Evolutionary conservation across 2,888 invertebrate species (phyloP).

Genomic region (Chaitophorus viminalis): DNA sequence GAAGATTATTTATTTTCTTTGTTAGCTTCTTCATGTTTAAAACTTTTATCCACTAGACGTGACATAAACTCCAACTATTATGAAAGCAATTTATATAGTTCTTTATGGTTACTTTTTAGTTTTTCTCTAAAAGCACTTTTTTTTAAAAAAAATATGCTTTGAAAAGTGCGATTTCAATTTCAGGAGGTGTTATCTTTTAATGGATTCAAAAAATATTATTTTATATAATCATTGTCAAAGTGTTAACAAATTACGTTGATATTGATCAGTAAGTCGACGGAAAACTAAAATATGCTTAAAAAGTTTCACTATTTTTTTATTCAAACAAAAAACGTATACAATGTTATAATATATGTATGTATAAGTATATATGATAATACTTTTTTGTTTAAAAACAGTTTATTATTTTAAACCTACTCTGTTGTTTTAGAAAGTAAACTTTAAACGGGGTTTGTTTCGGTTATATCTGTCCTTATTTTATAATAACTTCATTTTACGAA

Average conservation of each 20-base stretch:
- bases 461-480: neutral
- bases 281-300: neutral
- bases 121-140: conserved; percentile 20
- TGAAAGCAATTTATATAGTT: conserved; percentile 8
- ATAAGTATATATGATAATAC: neutral
- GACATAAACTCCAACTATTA: neutral
- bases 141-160: conserved; percentile 12
- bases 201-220: neutral
- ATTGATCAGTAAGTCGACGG: neutral
- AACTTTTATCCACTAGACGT: neutral
- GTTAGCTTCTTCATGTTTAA: neutral
- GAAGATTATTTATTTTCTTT: neutral
- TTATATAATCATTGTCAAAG: neutral
- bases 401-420: neutral
- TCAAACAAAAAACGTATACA: neutral
- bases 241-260: neutral
- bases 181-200: neutral
- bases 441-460: neutral
- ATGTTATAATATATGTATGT: neutral
- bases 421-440: neutral
- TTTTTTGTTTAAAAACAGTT: neutral
- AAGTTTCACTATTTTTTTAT: neutral
- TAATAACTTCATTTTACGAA: neutral
- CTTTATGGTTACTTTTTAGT: neutral
- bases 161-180: neutral